Evolutionary conservation across 2,113 vertebrate genomes (phyloP).

Genomic region (Nerophis ophidion): DNA sequence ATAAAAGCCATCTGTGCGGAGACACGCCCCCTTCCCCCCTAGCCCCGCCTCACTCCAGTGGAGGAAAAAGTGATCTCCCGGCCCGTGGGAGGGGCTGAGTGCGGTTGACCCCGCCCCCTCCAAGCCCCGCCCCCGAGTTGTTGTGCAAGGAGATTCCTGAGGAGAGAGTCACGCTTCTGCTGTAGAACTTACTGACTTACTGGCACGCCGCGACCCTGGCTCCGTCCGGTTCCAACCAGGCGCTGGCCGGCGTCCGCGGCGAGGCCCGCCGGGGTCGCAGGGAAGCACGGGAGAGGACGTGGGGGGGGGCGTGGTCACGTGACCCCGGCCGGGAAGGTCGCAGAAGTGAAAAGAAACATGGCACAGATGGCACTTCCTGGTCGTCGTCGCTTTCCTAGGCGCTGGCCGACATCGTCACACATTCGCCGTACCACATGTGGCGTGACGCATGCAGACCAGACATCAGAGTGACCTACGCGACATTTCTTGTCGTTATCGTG

Average conservation of each 20-base stretch:
- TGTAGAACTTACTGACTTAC: conserved; percentile 76
- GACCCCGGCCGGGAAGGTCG: neutral
- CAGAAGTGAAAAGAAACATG: no score
- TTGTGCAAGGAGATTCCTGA: conserved; percentile 75
- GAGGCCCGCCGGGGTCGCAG: conserved; percentile 62
- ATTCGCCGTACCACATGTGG: no score
- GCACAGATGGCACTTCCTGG: no score
- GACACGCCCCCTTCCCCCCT: conserved; percentile 51
- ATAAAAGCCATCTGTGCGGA: conserved; percentile 52
- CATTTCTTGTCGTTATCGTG: no score
- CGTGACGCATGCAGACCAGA: no score
- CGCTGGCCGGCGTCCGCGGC: conserved; percentile 41
- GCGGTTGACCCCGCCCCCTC: conserved; percentile 49
- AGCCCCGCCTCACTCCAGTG: conserved; percentile 16
- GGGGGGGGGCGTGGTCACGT: neutral
- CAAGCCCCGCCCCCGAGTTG: conserved; percentile 61
- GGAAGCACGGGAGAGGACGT: conserved; percentile 45
- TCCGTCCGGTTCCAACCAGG: conserved; percentile 68
- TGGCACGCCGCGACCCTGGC: conserved; percentile 61
- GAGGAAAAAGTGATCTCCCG: conserved; percentile 51
- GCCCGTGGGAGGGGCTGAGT: conserved; percentile 20
- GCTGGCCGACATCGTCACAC: no score
- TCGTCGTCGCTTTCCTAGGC: no score
- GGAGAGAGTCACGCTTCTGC: conserved; percentile 70
- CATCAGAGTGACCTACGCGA: no score